A percentile compares a stretch with the other conserved stretches of the same genome.
Conservation (phyloP, 2,888 invertebrate genomes). For the Cylindroiulus punctatus region DNA sequence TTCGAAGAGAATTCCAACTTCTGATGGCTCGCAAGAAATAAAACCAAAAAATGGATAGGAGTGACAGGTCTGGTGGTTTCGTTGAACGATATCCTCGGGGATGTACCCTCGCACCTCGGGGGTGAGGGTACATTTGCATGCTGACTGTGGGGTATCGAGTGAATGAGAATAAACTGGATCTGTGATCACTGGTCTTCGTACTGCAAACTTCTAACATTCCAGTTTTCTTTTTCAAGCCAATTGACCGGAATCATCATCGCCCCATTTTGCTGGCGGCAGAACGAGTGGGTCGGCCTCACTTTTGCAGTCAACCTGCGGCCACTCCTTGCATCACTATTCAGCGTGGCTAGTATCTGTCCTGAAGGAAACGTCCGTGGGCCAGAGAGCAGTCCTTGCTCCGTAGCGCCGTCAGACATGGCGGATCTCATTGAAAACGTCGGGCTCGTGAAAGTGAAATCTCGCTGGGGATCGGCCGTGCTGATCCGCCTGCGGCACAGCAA, state of each 20-base stretch:
- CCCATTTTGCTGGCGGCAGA: slow-evolving; percentile 56
- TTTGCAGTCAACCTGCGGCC: slow-evolving; percentile 48
- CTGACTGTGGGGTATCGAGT: too few species aligned
- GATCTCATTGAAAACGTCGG: slow-evolving; percentile 25
- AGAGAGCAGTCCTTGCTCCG: not conserved
- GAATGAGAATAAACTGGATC: too few species aligned
- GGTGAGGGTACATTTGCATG: too few species aligned
- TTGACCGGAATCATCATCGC: slow-evolving; percentile 50
- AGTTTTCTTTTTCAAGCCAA: slow-evolving; percentile 23
- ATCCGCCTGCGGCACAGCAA: not conserved
- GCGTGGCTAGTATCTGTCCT: not conserved
- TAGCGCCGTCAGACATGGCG: not conserved
- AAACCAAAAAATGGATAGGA: too few species aligned
- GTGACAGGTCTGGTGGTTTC: too few species aligned
- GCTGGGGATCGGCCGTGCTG: slow-evolving; percentile 54
- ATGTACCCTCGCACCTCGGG: too few species aligned
- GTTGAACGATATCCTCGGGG: too few species aligned
- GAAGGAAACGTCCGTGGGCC: not conserved
- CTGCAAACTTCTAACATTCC: not conserved
- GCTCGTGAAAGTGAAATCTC: slow-evolving; percentile 48
- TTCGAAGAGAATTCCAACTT: too few species aligned
- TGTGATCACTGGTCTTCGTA: too few species aligned
- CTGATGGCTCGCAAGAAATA: too few species aligned
- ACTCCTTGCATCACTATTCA: slow-evolving; percentile 35
- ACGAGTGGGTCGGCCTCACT: slow-evolving; percentile 55